Base-by-base conservation (phyloP, 2,113 vertebrate genomes). In the Aphyosemion australe region DNA sequence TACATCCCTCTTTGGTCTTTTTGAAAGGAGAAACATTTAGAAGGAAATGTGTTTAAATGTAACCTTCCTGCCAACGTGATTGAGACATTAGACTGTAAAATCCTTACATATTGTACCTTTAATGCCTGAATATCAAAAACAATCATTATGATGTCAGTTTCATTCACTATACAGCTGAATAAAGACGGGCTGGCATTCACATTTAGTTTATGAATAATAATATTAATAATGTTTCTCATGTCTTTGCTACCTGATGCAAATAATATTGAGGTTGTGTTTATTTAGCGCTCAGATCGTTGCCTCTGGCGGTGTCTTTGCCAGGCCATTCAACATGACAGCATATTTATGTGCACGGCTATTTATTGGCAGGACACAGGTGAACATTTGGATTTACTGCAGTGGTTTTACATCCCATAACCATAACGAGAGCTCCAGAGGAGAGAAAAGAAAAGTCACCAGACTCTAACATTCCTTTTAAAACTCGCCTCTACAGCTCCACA, bases 401-500 rank as follows among this genome's bases (percentile, higher is more conserved):
- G n/a, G 34, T 37, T 34, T 39, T 39, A 12, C 16, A 12, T 13
- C n/a, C 9, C 4, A 34, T 16, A 19, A 55, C n/a, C 2, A 7
- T 19, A 39, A 12, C 9, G 34, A 13, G n/a, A 55, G 32, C 16
- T 16, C 32, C 18, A 18, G 12, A 55, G 32, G 13, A 12, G 16
- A 12, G 34, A 32, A 37, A 55, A 53, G 16, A 8, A 2, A 7
- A 37, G 7, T 37, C 9, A 12, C 4, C 45, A n/a, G 45, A 47
- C 11, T 55, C 10, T 18, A 12, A 16, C 2, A 9, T 2, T 19
- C 8, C 64, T 4, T 26, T 32, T 43, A 37, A 26, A 61, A 45
- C 66, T n/a, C 34, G 32, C 37, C 45, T 34, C n/a, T 45, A 9
- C 21, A 18, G n/a, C 60, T 41, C 45, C 51, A 72, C 26, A 57